These are phyloP conservation scores for Trichonephila clavipes DNA, from an alignment of 1,140 invertebrate species.

Conservation along the genomic window DNA sequence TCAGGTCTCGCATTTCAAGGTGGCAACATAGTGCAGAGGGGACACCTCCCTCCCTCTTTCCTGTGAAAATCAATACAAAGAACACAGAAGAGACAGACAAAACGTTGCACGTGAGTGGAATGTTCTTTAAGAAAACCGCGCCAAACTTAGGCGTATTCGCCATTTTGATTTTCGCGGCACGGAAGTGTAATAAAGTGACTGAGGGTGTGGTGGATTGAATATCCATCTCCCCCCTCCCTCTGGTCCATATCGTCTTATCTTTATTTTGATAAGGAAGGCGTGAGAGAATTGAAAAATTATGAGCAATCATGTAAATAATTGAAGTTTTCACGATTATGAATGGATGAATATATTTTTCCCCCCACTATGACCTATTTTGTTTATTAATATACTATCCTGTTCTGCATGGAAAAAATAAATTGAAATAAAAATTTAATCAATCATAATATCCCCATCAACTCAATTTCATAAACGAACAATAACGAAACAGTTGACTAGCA, in stretches of 20 bases:
- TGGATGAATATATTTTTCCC: not conserved
- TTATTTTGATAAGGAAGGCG: not conserved
- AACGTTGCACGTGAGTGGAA: conserved; percentile 52
- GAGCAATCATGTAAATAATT: not conserved
- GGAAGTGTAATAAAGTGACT: not conserved
- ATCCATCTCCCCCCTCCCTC: not conserved
- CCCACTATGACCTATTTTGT: not conserved
- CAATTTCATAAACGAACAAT: too few species aligned
- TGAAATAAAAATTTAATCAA: too few species aligned
- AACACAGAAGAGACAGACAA: conserved; percentile 48
- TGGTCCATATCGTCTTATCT: conserved; percentile 4
- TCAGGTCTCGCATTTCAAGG: conserved; percentile 71
- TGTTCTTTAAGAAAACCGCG: conserved; percentile 33
- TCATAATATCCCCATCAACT: too few species aligned
- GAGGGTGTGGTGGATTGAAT: conserved; percentile 2
- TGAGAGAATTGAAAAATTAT: not conserved
- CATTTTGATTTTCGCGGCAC: conserved; percentile 53
- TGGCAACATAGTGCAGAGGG: conserved; percentile 42
- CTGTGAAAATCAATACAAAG: conserved; percentile 63
- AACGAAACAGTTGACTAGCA: too few species aligned
- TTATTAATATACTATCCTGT: too few species aligned
- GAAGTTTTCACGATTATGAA: not conserved
- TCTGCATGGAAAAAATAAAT: too few species aligned
- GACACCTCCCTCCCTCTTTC: not conserved
- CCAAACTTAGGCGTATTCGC: conserved; percentile 21